Evolutionary conservation across 2,888 invertebrate species (phyloP), one percentile per base, ranked within the genome.

Genomic region (Agriopis leucophaearia): DNA sequence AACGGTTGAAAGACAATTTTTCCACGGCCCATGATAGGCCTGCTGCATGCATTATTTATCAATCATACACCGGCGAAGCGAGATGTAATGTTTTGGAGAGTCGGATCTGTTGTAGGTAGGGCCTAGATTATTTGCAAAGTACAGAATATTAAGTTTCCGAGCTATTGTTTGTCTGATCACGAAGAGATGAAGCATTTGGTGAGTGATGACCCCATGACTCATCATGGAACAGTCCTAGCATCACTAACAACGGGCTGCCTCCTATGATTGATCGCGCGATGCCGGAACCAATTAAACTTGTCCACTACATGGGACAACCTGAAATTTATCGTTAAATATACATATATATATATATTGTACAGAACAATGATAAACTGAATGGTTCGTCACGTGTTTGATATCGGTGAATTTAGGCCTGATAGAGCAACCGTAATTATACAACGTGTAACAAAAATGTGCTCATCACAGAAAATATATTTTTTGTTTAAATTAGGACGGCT

Each of bases 241-340:
- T 68, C 76, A 79, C 78, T 82, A 87, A 87, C 87, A 87, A 78
- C 81, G 77, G 27, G 78, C 79, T 79, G 80, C 81, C 81, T 81
- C 74, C 75, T 80, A 88, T 91, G 91, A 91, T 91, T 90, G 91
- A 91, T 91, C 83, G 84, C 79, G 72, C 75, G 77, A 76, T 74
- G 82, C 81, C 83, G 79, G 84, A 88, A 87, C 88, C 91, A 91
- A 92, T 92, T 92, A 90, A 92, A 92, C 88, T 89, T 89, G 90
- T 89, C 88, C 87, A 86, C 83, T 88, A 85, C 84, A 88, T 83
- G 82, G 83, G 78, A 79, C 82, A 78, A 84, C 80, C 80, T 83
- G 80, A 83, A 88, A 88, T 85, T 83, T 82, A 83, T 82, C 81
- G 85, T 82, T 64, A 61, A 84, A 88, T 88, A 85, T 59, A 27